Conservation (phyloP, 2,888 invertebrate genomes). For the Apamea anceps region DNA sequence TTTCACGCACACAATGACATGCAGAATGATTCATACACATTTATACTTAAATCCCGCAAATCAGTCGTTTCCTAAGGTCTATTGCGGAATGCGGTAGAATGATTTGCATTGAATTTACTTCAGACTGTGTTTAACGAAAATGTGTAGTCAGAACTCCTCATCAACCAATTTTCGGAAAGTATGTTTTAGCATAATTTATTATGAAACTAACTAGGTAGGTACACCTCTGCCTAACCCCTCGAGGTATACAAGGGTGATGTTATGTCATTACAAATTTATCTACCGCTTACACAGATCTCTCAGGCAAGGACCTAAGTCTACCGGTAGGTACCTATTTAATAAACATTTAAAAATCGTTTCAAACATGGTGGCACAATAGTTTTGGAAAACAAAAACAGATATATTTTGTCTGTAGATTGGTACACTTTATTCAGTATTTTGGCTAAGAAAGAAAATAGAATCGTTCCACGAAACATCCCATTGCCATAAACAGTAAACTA, state of each 20-base stretch:
- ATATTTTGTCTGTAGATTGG: constrained; percentile 14
- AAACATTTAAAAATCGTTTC: constrained; percentile 52
- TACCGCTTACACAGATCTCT: constrained; percentile 51
- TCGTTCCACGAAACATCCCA: constrained; percentile 61
- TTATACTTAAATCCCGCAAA: constrained; percentile 41
- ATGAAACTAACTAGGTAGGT: neutral
- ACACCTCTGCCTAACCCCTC: neutral
- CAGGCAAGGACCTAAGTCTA: constrained; percentile 46
- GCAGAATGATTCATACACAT: constrained; percentile 39
- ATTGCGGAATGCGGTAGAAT: constrained; percentile 50
- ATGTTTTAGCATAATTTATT: neutral
- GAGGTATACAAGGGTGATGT: neutral
- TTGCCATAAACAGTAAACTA: constrained; percentile 58
- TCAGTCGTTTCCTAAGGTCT: constrained; percentile 62
- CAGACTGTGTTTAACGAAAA: neutral
- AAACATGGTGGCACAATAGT: constrained; percentile 66
- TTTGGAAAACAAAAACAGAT: constrained; percentile 37
- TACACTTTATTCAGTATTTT: constrained; percentile 30
- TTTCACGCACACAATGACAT: constrained; percentile 52
- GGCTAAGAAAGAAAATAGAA: constrained; percentile 41
- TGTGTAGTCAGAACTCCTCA: constrained; percentile 4
- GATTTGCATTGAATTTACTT: constrained; percentile 14
- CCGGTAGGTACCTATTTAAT: constrained; percentile 13
- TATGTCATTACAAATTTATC: constrained; percentile 30
- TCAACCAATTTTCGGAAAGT: constrained; percentile 1